phyloP scores from a whole-genome alignment of 2,888 invertebrate genomes.

The Cantharis rustica region DNA sequence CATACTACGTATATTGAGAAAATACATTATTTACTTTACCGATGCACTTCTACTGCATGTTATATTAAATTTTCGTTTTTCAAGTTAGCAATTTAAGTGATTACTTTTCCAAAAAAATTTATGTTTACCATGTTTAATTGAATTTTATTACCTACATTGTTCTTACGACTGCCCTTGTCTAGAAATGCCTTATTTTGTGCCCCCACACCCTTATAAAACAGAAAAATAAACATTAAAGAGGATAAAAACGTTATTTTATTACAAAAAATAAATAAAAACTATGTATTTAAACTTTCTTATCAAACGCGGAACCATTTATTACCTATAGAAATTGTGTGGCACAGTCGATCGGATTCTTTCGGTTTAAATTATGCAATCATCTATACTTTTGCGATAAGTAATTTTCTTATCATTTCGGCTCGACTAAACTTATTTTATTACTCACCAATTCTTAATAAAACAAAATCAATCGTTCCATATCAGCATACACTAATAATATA shows the following conservation, averaged over 20 bases:
- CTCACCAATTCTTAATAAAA: not conserved
- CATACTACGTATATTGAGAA: constrained; percentile 8
- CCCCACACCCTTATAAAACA: too few relatives aligned
- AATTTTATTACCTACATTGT: not conserved
- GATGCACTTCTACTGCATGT: not conserved
- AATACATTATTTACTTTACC: constrained; percentile 20
- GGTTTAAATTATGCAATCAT: not conserved
- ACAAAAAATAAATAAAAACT: not conserved
- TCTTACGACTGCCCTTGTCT: not conserved
- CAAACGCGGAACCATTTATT: not conserved
- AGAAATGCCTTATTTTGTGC: not conserved
- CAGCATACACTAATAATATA: too few relatives aligned
- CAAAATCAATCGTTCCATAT: not conserved
- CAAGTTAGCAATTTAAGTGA: not conserved
- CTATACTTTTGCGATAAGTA: not conserved
- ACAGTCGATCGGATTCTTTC: not conserved
- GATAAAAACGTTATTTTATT: too few relatives aligned
- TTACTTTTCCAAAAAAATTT: not conserved
- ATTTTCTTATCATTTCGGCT: not conserved
- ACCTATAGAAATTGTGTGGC: not conserved
- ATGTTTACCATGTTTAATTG: not conserved
- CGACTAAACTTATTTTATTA: not conserved
- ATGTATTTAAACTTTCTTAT: not conserved
- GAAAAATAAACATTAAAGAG: too few relatives aligned
- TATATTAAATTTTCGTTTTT: not conserved